Evolutionary conservation across 1,140 invertebrate species (phyloP).

Genomic region (Samia ricini): DNA sequence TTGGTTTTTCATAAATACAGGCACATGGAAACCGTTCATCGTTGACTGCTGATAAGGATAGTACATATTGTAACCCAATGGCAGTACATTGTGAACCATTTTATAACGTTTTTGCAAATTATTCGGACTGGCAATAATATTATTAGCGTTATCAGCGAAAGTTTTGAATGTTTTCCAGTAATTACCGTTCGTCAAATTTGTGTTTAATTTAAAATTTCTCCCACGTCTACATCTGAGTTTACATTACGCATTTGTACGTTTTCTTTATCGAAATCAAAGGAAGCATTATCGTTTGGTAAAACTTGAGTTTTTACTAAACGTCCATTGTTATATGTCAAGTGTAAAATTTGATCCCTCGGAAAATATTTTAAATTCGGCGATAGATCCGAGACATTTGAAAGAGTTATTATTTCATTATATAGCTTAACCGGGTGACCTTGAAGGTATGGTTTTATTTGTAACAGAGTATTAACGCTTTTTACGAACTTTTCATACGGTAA

Average conservation of each 20-base stretch:
- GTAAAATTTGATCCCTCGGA: slow-evolving; percentile 35
- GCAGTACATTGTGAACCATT: too few species aligned
- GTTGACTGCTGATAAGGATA: too few species aligned
- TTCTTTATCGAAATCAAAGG: too few species aligned
- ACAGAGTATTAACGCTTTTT: slow-evolving; percentile 31
- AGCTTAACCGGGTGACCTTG: slow-evolving; percentile 29
- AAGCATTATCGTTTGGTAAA: too few species aligned
- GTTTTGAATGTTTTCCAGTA: too few species aligned
- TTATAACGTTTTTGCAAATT: too few species aligned
- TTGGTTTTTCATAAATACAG: too few species aligned
- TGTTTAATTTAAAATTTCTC: not conserved
- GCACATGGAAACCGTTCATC: too few species aligned
- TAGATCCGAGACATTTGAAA: slow-evolving; percentile 32
- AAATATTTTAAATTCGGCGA: slow-evolving; percentile 36
- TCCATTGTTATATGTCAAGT: slow-evolving; percentile 35
- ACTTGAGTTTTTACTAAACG: slow-evolving; percentile 38
- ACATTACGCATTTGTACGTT: not conserved
- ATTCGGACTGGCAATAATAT: too few species aligned
- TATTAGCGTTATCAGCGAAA: too few species aligned
- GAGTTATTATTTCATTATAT: slow-evolving; percentile 34
- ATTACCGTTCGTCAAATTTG: too few species aligned
- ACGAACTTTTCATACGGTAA: slow-evolving; percentile 48
- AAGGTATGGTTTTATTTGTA: slow-evolving; percentile 30
- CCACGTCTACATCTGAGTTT: not conserved
- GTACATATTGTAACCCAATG: too few species aligned